Percentiles rank a stretch among this genome's conserved stretches.
These are phyloP conservation scores for Monarcha castaneiventris DNA, from an alignment of 2,113 vertebrate genomes.

Conservation along the genomic window DNA sequence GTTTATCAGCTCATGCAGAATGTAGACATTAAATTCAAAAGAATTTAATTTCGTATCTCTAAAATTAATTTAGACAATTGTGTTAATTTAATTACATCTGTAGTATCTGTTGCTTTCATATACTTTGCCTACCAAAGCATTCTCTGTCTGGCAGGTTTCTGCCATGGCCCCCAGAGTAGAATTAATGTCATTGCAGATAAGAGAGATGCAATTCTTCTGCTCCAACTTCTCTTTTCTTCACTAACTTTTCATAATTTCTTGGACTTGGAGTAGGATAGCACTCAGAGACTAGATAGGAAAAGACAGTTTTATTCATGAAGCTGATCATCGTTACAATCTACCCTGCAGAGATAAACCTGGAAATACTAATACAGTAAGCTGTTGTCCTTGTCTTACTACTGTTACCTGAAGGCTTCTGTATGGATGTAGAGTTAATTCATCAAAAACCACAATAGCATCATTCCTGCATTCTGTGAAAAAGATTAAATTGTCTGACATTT, in stretches of 20 bases:
- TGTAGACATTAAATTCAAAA: not conserved
- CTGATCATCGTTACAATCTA: not conserved
- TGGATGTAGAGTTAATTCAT: not conserved
- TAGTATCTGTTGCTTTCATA: not conserved
- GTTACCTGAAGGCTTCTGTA: not conserved
- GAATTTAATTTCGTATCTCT: not conserved
- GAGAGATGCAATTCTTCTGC: not conserved
- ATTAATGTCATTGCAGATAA: not conserved
- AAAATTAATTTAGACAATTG: not conserved
- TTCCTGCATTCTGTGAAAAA: not conserved
- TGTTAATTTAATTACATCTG: not conserved
- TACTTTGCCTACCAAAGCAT: not conserved
- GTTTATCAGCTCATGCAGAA: not conserved
- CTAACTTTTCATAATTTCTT: not conserved
- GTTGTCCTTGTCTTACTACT: not conserved
- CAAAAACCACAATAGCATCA: not conserved
- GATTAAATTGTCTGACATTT: not conserved
- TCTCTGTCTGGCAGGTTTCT: not conserved
- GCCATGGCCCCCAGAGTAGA: not conserved
- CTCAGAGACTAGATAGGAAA: not conserved
- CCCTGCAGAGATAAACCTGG: not conserved
- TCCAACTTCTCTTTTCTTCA: not conserved
- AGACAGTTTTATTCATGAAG: not conserved
- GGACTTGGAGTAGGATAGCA: not conserved
- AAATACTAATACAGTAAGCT: not conserved